A percentile compares a stretch with the other conserved stretches of the same genome.
These are phyloP conservation scores for Cylloceria caligata DNA, from an alignment of 2,888 invertebrate species.

Conservation along the genomic window DNA sequence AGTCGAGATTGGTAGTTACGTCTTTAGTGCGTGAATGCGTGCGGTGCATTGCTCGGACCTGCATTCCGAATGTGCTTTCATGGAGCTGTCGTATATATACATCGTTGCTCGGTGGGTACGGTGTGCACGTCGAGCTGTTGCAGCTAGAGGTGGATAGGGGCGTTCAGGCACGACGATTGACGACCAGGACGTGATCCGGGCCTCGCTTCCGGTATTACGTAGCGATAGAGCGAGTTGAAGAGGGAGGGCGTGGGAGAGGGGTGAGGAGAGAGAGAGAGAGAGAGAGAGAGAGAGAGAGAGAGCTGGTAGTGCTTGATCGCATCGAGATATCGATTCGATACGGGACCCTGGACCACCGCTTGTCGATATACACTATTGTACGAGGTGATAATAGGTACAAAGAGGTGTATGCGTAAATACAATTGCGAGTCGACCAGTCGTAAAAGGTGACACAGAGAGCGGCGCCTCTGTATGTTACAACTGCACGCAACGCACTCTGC, in stretches of 20 bases:
- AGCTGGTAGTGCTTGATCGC: slow-evolving; percentile 57
- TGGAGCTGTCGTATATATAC: slow-evolving; percentile 50
- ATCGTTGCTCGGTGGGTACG: slow-evolving; percentile 24
- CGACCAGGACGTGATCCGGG: slow-evolving; percentile 72
- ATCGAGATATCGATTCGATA: slow-evolving; percentile 71
- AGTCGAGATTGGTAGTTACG: slow-evolving; percentile 23
- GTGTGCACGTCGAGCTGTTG: slow-evolving; percentile 64
- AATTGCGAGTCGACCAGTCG: slow-evolving; percentile 43
- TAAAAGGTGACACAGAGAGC: slow-evolving; percentile 29
- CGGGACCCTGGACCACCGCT: slow-evolving; percentile 52
- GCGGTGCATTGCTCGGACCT: not conserved
- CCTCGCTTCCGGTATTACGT: slow-evolving; percentile 77
- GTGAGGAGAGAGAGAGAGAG: slow-evolving; percentile 28
- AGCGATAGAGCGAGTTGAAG: slow-evolving; percentile 51
- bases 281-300: slow-evolving; percentile 39
- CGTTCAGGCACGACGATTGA: slow-evolving; percentile 70
- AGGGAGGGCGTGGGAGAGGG: slow-evolving; percentile 34
- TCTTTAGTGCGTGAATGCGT: slow-evolving; percentile 21
- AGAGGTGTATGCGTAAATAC: slow-evolving; percentile 58
- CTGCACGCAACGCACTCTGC: slow-evolving; percentile 13
- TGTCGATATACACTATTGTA: slow-evolving; percentile 66
- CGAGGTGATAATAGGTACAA: slow-evolving; percentile 55
- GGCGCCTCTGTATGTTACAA: slow-evolving; percentile 12
- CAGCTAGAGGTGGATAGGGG: slow-evolving; percentile 37
- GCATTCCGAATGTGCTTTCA: slow-evolving; percentile 23